These are phyloP conservation scores for Sericinus montela DNA, from an alignment of 2,888 invertebrate genomes.

Conservation along the genomic window DNA sequence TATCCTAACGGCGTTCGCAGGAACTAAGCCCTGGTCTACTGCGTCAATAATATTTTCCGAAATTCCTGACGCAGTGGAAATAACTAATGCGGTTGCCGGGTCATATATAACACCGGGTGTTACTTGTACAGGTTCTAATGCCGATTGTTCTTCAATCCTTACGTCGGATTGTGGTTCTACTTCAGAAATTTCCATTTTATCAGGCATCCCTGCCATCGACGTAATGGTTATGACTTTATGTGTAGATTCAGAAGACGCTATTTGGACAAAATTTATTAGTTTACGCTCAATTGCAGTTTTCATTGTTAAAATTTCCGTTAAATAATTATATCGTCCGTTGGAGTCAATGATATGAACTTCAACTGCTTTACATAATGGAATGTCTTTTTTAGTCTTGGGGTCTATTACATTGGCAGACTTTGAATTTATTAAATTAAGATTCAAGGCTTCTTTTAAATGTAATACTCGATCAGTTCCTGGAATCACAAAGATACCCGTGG, in stretches of 20 bases:
- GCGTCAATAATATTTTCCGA: slow-evolving; percentile 87
- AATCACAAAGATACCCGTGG: slow-evolving; percentile 90
- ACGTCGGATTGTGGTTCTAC: slow-evolving; percentile 31
- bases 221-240: slow-evolving; percentile 86
- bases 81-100: slow-evolving; percentile 86
- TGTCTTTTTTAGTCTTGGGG: slow-evolving; percentile 83
- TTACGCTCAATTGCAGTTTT: slow-evolving; percentile 84
- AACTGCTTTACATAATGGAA: slow-evolving; percentile 85
- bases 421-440: slow-evolving; percentile 90
- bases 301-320: slow-evolving; percentile 81
- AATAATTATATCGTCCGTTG: slow-evolving; percentile 85
- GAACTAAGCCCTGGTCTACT: slow-evolving; percentile 86
- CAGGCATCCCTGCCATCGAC: slow-evolving; percentile 84
- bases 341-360: slow-evolving; percentile 88
- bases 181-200: slow-evolving; percentile 84
- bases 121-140: slow-evolving; percentile 85
- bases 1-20: slow-evolving; percentile 83
- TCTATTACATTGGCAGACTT: slow-evolving; percentile 91
- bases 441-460: slow-evolving; percentile 92
- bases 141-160: slow-evolving; percentile 51
- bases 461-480: slow-evolving; percentile 91
- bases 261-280: slow-evolving; percentile 81
- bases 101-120: slow-evolving; percentile 87
- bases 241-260: slow-evolving; percentile 63
- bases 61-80: slow-evolving; percentile 84